Evolutionary conservation across 2,888 invertebrate genomes (phyloP).

Genomic region (Conistra vaccinii): DNA sequence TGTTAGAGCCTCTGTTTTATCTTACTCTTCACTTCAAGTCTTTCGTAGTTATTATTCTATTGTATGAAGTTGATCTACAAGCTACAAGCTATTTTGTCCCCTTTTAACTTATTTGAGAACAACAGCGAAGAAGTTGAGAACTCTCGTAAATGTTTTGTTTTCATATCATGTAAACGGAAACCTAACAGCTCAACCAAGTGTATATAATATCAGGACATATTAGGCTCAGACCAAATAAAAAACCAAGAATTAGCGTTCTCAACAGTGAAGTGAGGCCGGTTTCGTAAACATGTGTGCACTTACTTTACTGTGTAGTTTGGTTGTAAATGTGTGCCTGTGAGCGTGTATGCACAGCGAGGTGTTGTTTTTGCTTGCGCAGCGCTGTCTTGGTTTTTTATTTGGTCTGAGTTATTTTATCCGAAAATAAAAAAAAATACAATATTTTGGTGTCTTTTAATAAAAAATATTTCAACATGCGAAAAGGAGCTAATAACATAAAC

Average conservation of each 20-base stretch:
- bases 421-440: not conserved
- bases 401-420: not conserved
- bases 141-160: constrained; percentile 7
- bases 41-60: constrained; percentile 15
- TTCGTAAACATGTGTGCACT: too few relatives aligned
- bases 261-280: too few relatives aligned
- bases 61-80: constrained; percentile 10
- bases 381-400: too few relatives aligned
- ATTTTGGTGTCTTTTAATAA: not conserved
- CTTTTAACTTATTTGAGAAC: constrained; percentile 23
- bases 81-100: constrained; percentile 2
- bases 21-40: not conserved
- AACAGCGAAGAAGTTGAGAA: constrained; percentile 1
- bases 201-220: not conserved
- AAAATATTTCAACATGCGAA: not conserved
- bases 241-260: too few relatives aligned
- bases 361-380: too few relatives aligned
- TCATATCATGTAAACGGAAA: not conserved
- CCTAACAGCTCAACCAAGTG: not conserved
- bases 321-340: too few relatives aligned
- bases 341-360: too few relatives aligned
- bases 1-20: not conserved
- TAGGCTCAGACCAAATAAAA: too few relatives aligned
- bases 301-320: too few relatives aligned
- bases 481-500: too few relatives aligned